A percentile compares a stretch with the other conserved stretches of the same genome.
phyloP scores from a whole-genome alignment of 2,888 invertebrate genomes.

The Tiliacea citrago region DNA sequence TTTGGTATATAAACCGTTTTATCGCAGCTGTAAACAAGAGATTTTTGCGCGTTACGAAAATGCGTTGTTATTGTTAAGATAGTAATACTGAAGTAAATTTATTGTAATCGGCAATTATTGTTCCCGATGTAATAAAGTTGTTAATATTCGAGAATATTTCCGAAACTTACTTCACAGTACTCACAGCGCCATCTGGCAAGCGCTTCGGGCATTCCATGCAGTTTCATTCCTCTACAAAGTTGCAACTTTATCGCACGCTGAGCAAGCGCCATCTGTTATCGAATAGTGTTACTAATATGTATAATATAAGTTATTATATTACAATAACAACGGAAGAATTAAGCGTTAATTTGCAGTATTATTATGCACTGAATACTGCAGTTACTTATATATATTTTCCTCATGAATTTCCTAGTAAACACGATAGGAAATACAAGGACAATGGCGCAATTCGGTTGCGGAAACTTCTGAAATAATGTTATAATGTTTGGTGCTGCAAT shows the following conservation, averaged over 20 bases:
- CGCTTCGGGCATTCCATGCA: neutral
- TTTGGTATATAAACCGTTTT: conserved; percentile 67
- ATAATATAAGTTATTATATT: too few species aligned
- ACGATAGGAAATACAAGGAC: conserved; percentile 40
- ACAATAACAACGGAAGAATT: neutral
- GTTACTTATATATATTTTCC: conserved; percentile 22
- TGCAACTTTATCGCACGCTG: neutral
- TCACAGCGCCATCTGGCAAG: conserved; percentile 71
- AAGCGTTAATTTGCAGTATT: neutral
- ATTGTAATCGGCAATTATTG: conserved; percentile 28
- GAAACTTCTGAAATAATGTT: conserved; percentile 29
- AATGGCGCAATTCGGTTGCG: conserved; percentile 39
- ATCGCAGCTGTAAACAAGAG: conserved; percentile 53
- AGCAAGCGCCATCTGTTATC: conserved; percentile 72
- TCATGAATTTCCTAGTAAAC: conserved; percentile 34
- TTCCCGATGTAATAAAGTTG: neutral
- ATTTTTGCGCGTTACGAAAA: conserved; percentile 28
- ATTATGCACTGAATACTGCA: conserved; percentile 10
- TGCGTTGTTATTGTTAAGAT: conserved; percentile 23
- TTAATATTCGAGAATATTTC: neutral
- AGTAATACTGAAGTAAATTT: conserved; percentile 25
- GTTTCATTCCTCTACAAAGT: neutral
- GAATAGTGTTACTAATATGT: conserved; percentile 71
- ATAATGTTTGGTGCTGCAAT: conserved; percentile 33
- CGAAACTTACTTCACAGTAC: neutral